Conservation (phyloP, 2,888 invertebrate genomes). For the Fragum whitleyi region DNA sequence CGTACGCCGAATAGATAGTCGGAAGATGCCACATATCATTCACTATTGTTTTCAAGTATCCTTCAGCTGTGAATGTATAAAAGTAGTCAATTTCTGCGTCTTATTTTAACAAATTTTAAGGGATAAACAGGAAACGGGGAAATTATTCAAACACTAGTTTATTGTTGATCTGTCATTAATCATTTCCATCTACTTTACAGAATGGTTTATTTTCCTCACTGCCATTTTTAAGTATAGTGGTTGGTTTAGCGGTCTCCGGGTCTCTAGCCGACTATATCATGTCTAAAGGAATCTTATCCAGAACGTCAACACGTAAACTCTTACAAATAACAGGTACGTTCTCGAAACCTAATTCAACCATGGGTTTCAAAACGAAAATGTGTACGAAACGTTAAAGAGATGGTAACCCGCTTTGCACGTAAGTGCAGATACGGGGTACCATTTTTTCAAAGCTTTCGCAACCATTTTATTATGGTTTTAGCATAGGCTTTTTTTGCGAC, state of each 20-base stretch:
- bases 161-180: too few relatives aligned
- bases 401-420: too few relatives aligned
- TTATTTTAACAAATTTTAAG: too few relatives aligned
- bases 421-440: neutral
- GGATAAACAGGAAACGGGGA: too few relatives aligned
- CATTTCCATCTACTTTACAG: conserved; percentile 68
- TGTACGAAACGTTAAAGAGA: neutral
- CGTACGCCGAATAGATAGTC: too few relatives aligned
- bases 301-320: conserved; percentile 37
- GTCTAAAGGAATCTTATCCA: conserved; percentile 2
- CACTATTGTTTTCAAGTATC: too few relatives aligned
- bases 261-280: conserved; percentile 30
- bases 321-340: conserved; percentile 31
- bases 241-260: conserved; percentile 43
- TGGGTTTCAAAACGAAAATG: neutral
- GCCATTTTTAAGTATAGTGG: conserved; percentile 23
- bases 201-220: conserved; percentile 73
- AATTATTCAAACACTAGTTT: too few relatives aligned
- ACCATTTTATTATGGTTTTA: neutral
- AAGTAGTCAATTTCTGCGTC: too few relatives aligned
- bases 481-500: too few relatives aligned
- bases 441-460: neutral
- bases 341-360: neutral
- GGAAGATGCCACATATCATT: too few relatives aligned
- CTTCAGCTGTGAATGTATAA: too few relatives aligned